Evolutionary conservation across 2,888 invertebrate species (phyloP).

Genomic region (Carpatolechia fugitivella): DNA sequence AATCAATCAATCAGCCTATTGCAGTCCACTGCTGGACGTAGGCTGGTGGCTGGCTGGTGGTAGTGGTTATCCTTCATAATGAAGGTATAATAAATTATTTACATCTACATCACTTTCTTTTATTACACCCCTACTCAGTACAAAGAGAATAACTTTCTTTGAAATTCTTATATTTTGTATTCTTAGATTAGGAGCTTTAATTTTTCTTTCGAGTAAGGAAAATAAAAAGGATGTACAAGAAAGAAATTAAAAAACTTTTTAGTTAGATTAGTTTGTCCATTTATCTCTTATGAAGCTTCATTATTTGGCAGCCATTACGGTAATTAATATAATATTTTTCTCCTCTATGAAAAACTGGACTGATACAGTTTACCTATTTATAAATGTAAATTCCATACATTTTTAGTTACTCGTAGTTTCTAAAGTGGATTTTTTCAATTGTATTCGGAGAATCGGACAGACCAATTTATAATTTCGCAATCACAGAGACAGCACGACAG

Average conservation of each 20-base stretch:
- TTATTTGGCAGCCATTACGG: background rate
- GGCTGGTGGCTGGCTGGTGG: no score
- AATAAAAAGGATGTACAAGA: no score
- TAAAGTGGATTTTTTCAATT: background rate
- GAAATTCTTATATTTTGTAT: no score
- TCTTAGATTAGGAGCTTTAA: no score
- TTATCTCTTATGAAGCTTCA: no score
- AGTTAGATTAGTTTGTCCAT: background rate
- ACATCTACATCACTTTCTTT: no score
- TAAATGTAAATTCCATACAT: slow-evolving; percentile 1
- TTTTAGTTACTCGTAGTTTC: background rate
- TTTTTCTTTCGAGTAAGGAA: no score
- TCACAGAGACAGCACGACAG: background rate
- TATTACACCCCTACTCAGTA: no score
- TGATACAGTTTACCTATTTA: background rate
- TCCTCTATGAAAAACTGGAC: background rate
- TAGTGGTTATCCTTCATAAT: slow-evolving; percentile 15
- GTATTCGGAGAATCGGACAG: slow-evolving; percentile 2
- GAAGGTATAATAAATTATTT: background rate
- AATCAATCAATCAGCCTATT: no score
- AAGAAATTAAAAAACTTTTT: background rate
- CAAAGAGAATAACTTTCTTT: no score
- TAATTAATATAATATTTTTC: background rate
- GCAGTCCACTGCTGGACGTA: no score
- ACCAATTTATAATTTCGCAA: slow-evolving; percentile 1